Percentiles rank a stretch among this genome's conserved stretches.
Conservation (phyloP, 2,797 vertebrate species). For the Anolis apletophallus region DNA sequence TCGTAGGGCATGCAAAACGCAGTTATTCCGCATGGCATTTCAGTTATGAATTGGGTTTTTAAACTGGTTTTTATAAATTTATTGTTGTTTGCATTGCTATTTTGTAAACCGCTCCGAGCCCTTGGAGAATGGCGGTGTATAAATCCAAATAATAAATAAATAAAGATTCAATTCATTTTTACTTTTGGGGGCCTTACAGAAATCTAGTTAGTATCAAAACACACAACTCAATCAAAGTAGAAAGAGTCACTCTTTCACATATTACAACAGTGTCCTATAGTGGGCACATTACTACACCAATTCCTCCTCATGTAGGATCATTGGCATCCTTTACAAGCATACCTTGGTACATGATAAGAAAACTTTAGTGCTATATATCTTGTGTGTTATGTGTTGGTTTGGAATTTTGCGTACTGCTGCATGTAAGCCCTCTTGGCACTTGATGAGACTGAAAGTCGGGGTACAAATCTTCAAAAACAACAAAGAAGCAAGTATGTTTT, state of each 20-base stretch:
- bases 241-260: too few species aligned
- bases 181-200: neutral
- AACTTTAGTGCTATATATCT: neutral
- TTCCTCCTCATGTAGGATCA: neutral
- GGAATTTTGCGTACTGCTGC: neutral
- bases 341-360: neutral
- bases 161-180: neutral
- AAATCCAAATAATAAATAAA: too few species aligned
- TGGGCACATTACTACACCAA: neutral
- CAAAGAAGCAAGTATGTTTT: too few species aligned
- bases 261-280: too few species aligned
- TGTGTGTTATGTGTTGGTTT: too few species aligned
- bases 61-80: too few species aligned
- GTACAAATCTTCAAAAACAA: neutral
- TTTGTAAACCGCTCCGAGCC: too few species aligned
- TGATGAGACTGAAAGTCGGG: neutral
- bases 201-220: neutral
- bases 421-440: neutral
- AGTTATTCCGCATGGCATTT: too few species aligned
- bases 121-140: too few species aligned
- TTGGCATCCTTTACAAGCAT: neutral
- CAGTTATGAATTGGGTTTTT: too few species aligned
- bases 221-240: neutral
- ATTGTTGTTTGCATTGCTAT: too few species aligned
- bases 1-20: too few species aligned